Evolutionary conservation across 2,797 vertebrate genomes (phyloP).

Genomic region (Limnodromus scolopaceus): DNA sequence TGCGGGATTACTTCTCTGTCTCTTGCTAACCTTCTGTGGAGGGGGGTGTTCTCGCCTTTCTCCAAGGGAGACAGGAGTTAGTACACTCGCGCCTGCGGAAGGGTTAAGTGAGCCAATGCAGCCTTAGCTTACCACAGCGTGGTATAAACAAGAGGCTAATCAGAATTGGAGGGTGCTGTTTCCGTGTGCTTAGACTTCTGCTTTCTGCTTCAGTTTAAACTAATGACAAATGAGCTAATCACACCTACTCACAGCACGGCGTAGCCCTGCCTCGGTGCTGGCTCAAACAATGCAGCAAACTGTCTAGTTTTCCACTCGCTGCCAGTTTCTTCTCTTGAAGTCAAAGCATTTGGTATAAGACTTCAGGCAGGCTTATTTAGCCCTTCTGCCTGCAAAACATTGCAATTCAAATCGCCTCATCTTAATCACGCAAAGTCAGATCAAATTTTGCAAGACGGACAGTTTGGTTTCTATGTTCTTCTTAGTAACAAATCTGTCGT

Average conservation of each 20-base stretch:
- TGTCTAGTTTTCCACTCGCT: background rate
- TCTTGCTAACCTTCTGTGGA: background rate
- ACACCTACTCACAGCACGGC: background rate
- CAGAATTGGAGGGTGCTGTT: background rate
- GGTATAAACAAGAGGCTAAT: slow-evolving; percentile 19
- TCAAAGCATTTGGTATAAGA: background rate
- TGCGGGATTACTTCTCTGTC: background rate
- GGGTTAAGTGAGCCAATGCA: slow-evolving; percentile 2
- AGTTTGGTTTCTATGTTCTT: background rate
- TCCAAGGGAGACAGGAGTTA: background rate
- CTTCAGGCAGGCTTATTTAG: background rate
- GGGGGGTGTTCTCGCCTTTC: slow-evolving; percentile 59
- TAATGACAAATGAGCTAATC: slow-evolving; percentile 48
- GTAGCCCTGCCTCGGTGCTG: background rate
- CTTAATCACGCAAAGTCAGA: background rate
- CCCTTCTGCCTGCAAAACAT: background rate
- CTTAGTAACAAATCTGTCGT: background rate
- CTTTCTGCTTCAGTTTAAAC: slow-evolving; percentile 28
- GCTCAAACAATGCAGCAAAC: background rate
- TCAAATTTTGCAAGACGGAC: background rate
- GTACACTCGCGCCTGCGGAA: background rate
- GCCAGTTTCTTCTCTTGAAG: background rate
- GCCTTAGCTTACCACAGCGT: background rate
- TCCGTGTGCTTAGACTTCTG: slow-evolving; percentile 41
- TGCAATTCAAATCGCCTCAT: background rate